Evolutionary conservation across 2,797 vertebrate species (phyloP).

Genomic region (Pipistrellus pipistrellus): DNA sequence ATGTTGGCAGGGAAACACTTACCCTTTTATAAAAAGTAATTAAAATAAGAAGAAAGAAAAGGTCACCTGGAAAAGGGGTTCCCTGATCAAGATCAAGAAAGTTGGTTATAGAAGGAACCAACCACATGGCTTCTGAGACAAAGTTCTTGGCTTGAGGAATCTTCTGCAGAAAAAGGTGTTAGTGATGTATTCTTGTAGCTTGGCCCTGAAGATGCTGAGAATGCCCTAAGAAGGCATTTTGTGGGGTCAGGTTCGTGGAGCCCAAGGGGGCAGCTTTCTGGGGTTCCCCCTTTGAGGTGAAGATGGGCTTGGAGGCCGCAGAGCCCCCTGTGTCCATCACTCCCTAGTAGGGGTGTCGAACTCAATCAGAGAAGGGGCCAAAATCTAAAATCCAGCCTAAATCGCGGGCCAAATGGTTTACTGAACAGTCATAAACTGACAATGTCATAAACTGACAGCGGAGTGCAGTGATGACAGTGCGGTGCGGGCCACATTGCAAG

Average conservation of each 20-base stretch:
- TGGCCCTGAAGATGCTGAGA: not conserved
- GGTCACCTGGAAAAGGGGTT: not conserved
- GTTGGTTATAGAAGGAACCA: not conserved
- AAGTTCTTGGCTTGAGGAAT: not conserved
- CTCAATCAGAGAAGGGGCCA: no score
- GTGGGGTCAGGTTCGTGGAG: fast-evolving
- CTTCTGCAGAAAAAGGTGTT: not conserved
- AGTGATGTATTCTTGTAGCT: not conserved
- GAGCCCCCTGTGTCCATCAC: fast-evolving
- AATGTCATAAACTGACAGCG: no score
- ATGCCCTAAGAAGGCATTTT: fast-evolving
- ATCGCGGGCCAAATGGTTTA: no score
- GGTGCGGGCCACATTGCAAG: no score
- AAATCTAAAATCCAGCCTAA: no score
- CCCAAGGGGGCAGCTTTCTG: not conserved
- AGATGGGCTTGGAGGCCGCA: not conserved
- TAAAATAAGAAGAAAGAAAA: not conserved
- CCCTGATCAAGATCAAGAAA: not conserved
- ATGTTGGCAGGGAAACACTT: no score
- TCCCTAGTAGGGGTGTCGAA: no score
- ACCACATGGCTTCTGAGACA: fast-evolving
- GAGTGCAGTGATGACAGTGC: no score
- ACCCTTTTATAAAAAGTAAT: not conserved
- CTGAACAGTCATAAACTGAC: no score
- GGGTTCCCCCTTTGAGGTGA: fast-evolving